Evolutionary conservation across 2,113 vertebrate species (phyloP).

Genomic region (Ammodytes dubius): DNA sequence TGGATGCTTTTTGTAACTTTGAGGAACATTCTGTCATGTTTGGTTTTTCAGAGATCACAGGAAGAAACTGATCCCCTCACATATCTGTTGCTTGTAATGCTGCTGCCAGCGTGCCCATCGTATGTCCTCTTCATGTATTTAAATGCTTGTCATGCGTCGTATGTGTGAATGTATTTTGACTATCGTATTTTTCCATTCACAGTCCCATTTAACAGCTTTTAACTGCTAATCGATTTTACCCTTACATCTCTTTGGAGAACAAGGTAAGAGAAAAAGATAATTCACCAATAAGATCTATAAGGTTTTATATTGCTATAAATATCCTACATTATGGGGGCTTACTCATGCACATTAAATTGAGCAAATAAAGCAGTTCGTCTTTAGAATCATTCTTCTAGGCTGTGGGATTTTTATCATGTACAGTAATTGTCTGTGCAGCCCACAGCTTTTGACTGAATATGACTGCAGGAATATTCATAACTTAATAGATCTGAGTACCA

Average conservation of each 20-base stretch:
- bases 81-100: constrained; percentile 15
- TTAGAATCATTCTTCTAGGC: constrained; percentile 32
- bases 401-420: constrained; percentile 39
- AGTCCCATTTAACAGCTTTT: too few relatives aligned
- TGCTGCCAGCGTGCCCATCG: background rate
- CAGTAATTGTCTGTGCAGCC: constrained; percentile 33
- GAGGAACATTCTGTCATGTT: constrained; percentile 58
- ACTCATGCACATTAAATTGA: constrained; percentile 2
- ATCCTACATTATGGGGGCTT: background rate
- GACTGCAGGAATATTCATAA: constrained; percentile 38
- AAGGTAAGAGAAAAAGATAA: background rate
- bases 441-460: constrained; percentile 35
- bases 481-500: constrained; percentile 37
- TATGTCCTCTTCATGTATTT: constrained; percentile 1
- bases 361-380: constrained; percentile 26
- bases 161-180: background rate
- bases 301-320: background rate
- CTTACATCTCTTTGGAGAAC: background rate
- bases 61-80: constrained; percentile 2
- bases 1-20: constrained; percentile 30
- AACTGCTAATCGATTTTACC: background rate
- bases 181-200: too few relatives aligned
- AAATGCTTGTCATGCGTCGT: constrained; percentile 5
- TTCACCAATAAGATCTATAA: background rate
- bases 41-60: constrained; percentile 45